Base-by-base conservation (phyloP, 92 coral and sea anemone species). In the Nematostella vectensis region DNA sequence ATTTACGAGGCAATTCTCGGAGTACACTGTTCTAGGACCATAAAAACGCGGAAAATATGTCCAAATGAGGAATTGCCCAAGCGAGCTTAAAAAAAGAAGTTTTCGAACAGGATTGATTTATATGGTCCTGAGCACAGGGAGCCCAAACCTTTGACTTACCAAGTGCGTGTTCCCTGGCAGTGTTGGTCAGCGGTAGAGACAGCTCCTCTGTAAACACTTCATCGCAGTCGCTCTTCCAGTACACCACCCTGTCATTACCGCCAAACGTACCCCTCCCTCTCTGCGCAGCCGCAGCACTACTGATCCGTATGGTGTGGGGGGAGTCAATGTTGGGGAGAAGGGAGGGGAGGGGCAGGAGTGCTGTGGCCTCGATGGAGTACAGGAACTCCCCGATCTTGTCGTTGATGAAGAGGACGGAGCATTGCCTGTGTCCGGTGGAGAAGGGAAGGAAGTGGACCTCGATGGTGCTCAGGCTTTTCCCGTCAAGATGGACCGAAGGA, bases 371-470 rank as follows among this genome's bases (percentile, higher is more conserved):
- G 44, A 93, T 81, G 21, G 88, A 79, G 82, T 86, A 93, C 50
- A 93, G 87, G 50, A 93, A 93, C 69, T 93, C 99, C 31, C 99
- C 99, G 17, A 93, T 82, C 43, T 75, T 71, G 60, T 93, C 96
- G 71, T 87, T 93, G 26, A 93, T 93, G 48, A 93, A 83, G 59
- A 93, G 86, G 36, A 91, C 72, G 1, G 98, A 91, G 68, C 98
- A 91, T 59, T 91, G 98, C 29, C 98, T 82, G 71, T 75, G 80
- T 17, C 96, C 98, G 22, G 77, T 48, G 56, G 72, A 73, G 65
- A 93, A 93, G 31, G 99, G 99, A 3, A 93, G 77, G 63, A 93
- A 93, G 57, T 82, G 95, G 37, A 93, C 77, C 59, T 78, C 88
- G 29, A 87, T 75, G 61, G 67, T 54, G 10, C 74, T 70, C n/a